These are phyloP conservation scores for Pseudorhiza aurosa DNA, from an alignment of 30 jellyfish, hydroid and myxozoan genomes.

Conservation along the genomic window DNA sequence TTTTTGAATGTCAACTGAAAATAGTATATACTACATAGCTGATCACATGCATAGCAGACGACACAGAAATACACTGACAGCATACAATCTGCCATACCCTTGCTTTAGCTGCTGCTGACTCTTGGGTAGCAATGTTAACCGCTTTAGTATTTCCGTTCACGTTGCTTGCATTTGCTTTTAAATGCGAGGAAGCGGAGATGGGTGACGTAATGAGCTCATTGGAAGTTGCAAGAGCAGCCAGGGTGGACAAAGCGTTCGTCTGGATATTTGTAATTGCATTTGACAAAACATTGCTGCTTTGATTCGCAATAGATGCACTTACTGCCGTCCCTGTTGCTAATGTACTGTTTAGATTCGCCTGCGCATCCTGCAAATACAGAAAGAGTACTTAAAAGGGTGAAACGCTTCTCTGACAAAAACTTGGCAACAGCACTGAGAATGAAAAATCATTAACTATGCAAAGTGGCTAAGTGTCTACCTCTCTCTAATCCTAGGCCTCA, in stretches of 20 bases:
- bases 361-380: conserved; percentile 60
- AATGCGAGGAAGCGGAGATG: conserved; percentile 1
- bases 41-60: too few relatives aligned
- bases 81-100: too few relatives aligned
- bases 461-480: too few relatives aligned
- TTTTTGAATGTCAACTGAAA: too few relatives aligned
- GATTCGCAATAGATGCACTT: conserved; percentile 16
- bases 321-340: conserved; percentile 59
- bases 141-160: conserved; percentile 48
- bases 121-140: neutral
- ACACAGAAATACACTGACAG: too few relatives aligned
- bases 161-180: conserved; percentile 7
- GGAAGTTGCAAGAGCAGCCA: conserved; percentile 98
- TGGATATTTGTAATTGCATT: conserved; percentile 74
- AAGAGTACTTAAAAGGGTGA: too few relatives aligned
- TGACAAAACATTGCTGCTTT: conserved; percentile 32
- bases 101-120: conserved; percentile 8
- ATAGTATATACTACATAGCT: too few relatives aligned
- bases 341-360: conserved; percentile 54
- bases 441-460: too few relatives aligned
- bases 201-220: conserved; percentile 45
- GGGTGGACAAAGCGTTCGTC: conserved; percentile 90
- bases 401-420: too few relatives aligned
- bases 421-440: too few relatives aligned
- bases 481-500: too few relatives aligned